Evolutionary conservation across 2,888 invertebrate genomes (phyloP).

Genomic region (Caenorhabditis wallacei): DNA sequence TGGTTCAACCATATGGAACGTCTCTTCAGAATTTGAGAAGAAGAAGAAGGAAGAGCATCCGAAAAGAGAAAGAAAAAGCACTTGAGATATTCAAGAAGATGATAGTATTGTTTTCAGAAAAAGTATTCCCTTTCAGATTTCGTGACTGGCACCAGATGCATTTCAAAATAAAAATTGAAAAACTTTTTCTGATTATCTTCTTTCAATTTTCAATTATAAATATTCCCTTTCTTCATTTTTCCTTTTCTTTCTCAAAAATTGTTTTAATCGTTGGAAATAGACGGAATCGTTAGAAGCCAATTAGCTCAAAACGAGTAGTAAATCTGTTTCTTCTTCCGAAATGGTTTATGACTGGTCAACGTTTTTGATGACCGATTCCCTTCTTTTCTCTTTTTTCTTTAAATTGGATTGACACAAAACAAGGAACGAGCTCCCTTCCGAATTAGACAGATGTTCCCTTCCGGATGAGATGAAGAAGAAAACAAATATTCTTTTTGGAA

Average conservation of each 20-base stretch:
- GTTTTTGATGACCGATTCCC: constrained; percentile 55
- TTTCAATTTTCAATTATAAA: background rate
- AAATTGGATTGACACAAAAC: constrained; percentile 54
- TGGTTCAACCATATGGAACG: constrained; percentile 48
- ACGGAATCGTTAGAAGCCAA: constrained; percentile 20
- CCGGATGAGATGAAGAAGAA: background rate
- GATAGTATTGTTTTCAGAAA: constrained; percentile 50
- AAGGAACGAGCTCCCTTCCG: constrained; percentile 6
- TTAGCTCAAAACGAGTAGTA: constrained; percentile 41
- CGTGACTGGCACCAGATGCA: constrained; percentile 33
- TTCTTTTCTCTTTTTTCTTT: background rate
- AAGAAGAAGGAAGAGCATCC: background rate
- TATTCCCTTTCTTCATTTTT: background rate
- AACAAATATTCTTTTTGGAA: constrained; percentile 32
- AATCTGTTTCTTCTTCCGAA: constrained; percentile 41
- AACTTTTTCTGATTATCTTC: background rate
- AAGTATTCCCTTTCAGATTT: constrained; percentile 44
- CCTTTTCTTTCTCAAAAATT: background rate
- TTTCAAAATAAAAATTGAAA: background rate
- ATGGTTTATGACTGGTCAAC: constrained; percentile 40
- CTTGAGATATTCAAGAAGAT: constrained; percentile 39
- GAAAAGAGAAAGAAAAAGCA: constrained; percentile 17
- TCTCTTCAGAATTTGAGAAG: constrained; percentile 61
- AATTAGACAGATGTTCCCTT: constrained; percentile 33
- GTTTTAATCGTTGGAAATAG: constrained; percentile 6